Conservation (phyloP, 2,797 vertebrate genomes). For the Anableps anableps region DNA sequence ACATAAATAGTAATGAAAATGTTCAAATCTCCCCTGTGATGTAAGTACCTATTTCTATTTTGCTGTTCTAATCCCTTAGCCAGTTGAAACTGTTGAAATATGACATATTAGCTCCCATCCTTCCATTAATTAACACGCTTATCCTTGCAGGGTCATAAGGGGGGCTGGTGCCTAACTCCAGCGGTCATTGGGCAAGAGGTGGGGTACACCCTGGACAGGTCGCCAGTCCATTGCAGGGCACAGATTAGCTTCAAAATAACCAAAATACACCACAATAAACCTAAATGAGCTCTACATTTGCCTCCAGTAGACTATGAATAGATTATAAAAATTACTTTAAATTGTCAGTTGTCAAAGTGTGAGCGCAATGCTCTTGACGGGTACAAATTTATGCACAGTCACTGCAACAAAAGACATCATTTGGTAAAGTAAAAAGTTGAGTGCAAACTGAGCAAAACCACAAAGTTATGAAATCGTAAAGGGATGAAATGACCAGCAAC, state of each 20-base stretch:
- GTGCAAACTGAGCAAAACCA: conserved; percentile 3
- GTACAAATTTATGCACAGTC: not conserved
- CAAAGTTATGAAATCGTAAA: not conserved
- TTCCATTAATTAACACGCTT: too few relatives aligned
- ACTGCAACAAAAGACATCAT: not conserved
- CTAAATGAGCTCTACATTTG: not conserved
- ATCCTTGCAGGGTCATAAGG: too few relatives aligned
- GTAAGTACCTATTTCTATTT: not conserved
- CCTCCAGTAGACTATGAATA: not conserved
- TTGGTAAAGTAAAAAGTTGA: not conserved
- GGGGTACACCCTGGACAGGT: too few relatives aligned
- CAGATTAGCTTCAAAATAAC: too few relatives aligned
- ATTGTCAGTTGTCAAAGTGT: not conserved
- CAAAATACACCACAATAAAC: not conserved
- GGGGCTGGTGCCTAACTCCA: too few relatives aligned
- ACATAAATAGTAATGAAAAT: too few relatives aligned
- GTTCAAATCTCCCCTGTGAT: not conserved
- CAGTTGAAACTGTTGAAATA: not conserved
- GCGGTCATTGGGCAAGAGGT: too few relatives aligned
- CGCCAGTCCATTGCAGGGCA: too few relatives aligned
- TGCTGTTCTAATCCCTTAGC: not conserved
- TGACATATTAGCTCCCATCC: not conserved
- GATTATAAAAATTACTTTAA: not conserved
- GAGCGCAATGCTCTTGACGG: not conserved
- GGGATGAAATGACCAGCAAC: not conserved